These are phyloP conservation scores for Eretmocerus hayati DNA, from an alignment of 2,888 invertebrate species.

Conservation along the genomic window DNA sequence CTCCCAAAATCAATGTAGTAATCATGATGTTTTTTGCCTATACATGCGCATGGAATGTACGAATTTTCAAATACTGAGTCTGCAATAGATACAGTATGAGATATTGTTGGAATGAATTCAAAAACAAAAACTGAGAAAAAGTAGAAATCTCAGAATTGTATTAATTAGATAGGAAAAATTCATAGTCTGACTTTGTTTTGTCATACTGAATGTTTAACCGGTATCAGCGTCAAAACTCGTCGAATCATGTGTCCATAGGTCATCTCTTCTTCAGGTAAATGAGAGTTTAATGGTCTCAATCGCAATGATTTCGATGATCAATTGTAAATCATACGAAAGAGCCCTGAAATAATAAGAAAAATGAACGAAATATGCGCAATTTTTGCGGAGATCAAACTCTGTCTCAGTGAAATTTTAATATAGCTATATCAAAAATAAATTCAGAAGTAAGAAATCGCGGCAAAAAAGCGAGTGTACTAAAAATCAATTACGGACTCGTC, in stretches of 20 bases:
- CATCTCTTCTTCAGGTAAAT: too few species aligned
- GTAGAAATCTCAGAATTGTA: constrained; percentile 4
- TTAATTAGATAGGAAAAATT: constrained; percentile 22
- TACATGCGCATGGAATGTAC: constrained; percentile 14
- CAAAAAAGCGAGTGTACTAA: background rate
- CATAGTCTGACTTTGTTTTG: constrained; percentile 30
- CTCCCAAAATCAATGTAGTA: constrained; percentile 14
- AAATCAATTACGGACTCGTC: constrained; percentile 18
- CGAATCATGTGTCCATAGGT: constrained; percentile 19
- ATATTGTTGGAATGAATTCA: constrained; percentile 18
- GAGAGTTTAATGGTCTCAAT: too few species aligned
- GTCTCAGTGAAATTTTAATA: constrained; percentile 15
- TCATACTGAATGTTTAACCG: constrained; percentile 39
- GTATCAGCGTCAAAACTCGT: constrained; percentile 23
- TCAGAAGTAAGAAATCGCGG: constrained; percentile 7
- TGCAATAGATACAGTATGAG: constrained; percentile 7
- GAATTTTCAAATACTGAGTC: constrained; percentile 13
- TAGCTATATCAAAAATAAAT: constrained; percentile 2
- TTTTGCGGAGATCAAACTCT: constrained; percentile 13
- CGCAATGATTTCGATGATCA: too few species aligned
- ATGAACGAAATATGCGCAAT: constrained; percentile 15
- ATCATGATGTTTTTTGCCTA: constrained; percentile 18
- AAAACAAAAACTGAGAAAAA: constrained; percentile 18
- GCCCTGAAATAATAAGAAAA: too few species aligned
- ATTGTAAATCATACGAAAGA: too few species aligned